A percentile compares a stretch with the other conserved stretches of the same genome.
These are phyloP conservation scores for Hymenochirus boettgeri DNA, from an alignment of 2,113 vertebrate species.

Conservation along the genomic window DNA sequence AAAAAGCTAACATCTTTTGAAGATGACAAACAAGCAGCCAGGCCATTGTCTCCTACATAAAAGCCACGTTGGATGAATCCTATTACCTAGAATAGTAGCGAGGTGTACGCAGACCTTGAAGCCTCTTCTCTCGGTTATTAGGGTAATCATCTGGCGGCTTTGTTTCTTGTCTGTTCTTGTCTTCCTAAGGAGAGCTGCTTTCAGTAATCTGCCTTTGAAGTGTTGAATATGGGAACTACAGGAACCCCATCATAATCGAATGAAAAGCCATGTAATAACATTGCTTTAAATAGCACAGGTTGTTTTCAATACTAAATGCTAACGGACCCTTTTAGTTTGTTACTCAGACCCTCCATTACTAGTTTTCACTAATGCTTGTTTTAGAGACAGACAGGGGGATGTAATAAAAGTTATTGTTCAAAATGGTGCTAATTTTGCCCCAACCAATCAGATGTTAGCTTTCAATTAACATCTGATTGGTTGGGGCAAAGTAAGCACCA, in stretches of 20 bases:
- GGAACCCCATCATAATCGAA: not conserved
- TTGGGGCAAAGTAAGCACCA: no score
- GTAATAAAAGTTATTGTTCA: no score
- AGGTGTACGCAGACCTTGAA: slow-evolving; percentile 11
- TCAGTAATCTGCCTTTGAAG: slow-evolving; percentile 25
- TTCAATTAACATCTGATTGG: no score
- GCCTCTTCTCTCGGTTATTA: not conserved
- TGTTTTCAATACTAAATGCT: not conserved
- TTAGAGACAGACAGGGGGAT: no score
- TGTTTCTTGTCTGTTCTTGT: not conserved
- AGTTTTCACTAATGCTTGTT: no score
- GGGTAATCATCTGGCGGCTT: not conserved
- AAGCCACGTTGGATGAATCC: not conserved
- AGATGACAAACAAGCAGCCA: not conserved
- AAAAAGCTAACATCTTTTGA: slow-evolving; percentile 1
- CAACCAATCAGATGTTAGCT: no score
- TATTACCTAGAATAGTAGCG: not conserved
- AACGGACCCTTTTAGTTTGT: no score
- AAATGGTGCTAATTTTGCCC: no score
- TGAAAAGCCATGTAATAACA: slow-evolving; percentile 4
- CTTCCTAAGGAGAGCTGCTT: not conserved
- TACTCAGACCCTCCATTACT: no score
- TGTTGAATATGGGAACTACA: not conserved
- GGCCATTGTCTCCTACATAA: slow-evolving; percentile 11
- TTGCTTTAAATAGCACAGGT: not conserved